Percentiles rank a stretch among this genome's conserved stretches.
Evolutionary conservation across 1,140 invertebrate species (phyloP).

Genomic region (Leguminivora glycinivorella): DNA sequence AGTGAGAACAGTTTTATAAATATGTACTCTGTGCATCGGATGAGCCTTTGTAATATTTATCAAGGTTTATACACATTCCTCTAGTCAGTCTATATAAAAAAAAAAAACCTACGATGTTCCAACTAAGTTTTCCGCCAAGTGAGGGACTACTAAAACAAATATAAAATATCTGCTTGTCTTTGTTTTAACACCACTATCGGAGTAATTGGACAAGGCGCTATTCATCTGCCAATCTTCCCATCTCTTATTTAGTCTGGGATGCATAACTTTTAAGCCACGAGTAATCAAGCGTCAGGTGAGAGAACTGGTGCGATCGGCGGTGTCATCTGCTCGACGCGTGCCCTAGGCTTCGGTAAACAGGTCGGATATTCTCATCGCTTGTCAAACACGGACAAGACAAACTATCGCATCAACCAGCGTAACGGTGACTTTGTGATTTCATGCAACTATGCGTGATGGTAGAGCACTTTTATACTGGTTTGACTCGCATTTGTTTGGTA

Average conservation of each 20-base stretch:
- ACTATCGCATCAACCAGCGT: not conserved
- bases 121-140: not conserved
- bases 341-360: constrained; percentile 8
- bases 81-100: no score
- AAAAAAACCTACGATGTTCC: not conserved
- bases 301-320: constrained; percentile 9
- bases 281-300: constrained; percentile 23
- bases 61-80: not conserved
- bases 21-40: not conserved
- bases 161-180: not conserved
- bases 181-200: not conserved
- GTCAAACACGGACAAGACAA: not conserved
- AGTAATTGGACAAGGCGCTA: not conserved
- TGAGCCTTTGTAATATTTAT: not conserved
- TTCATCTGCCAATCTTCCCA: not conserved
- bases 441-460: not conserved
- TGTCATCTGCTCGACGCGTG: constrained; percentile 15
- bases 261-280: not conserved
- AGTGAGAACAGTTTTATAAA: constrained; percentile 14
- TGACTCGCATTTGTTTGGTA: not conserved
- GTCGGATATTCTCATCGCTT: not conserved
- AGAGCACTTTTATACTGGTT: not conserved
- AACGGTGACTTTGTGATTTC: not conserved
- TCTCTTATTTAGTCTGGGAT: not conserved
- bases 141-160: no score